Evolutionary conservation across 2,888 invertebrate species (phyloP), one percentile per base, ranked within the genome.

Genomic region (Hypena proboscidalis): DNA sequence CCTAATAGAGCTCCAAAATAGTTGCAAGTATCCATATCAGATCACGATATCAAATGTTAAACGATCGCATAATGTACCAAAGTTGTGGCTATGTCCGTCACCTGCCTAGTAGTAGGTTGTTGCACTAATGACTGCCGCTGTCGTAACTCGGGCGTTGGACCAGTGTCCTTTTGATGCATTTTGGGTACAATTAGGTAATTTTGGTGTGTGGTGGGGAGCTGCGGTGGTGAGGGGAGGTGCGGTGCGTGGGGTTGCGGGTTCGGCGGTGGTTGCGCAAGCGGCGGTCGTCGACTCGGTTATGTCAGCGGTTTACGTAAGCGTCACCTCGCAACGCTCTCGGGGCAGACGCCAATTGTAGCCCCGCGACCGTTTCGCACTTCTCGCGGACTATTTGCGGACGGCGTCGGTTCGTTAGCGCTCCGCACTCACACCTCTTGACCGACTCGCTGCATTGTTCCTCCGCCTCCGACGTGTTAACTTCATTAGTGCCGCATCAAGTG

Each of bases 281-380:
- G 66, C 89, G 90, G 90, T 90, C 90, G 87, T 86, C 89, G 90
- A 90, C 90, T 88, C 80, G 85, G 83, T 90, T 90, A 90, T 90
- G 88, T 90, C 90, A 90, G 87, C 74, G 70, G 74, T 75, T 90
- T 90, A 89, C 90, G 89, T 90, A 90, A 90, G 77, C 80, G 76
- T 83, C 84, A 83, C 85, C 85, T 88, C 87, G 89, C 85, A 84
- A 84, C 80, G 84, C 75, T 85, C 85, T 81, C 83, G 76, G 80
- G 70, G 73, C 84, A 78, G 76, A 76, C 81, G 77, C 80, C 84
- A 80, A 67, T 81, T 83, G 83, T 83, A 74, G 79, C 75, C 74
- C 79, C 81, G 82, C 77, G 79, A 79, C 74, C 80, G 74, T 83
- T 88, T 89, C 81, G 85, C 88, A 89, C 88, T 84, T 85, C 80